Percentiles rank a stretch among this genome's conserved stretches.
phyloP scores from a whole-genome alignment of 2,797 vertebrate genomes.

The Podargus strigoides region DNA sequence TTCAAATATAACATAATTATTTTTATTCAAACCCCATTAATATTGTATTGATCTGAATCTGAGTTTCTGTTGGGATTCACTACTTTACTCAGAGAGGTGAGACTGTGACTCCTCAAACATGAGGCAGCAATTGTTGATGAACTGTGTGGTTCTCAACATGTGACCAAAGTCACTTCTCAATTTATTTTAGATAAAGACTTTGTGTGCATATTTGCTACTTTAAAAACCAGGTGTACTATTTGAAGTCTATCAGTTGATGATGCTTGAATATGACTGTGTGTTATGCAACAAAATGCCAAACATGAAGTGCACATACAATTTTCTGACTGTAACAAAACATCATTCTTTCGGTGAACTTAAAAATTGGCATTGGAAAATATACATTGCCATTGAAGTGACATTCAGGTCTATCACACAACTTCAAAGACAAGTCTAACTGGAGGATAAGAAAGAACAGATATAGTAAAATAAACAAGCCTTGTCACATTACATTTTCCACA shows the following conservation, averaged over 20 bases:
- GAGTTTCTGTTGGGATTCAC: neutral
- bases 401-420: neutral
- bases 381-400: neutral
- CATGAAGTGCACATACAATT: neutral
- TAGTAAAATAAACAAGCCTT: constrained; percentile 1
- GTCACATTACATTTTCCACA: constrained; percentile 10
- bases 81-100: neutral
- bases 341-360: neutral
- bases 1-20: too few species aligned
- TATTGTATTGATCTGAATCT: neutral
- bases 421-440: constrained; percentile 2
- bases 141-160: neutral
- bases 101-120: neutral
- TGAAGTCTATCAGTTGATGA: neutral
- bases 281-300: neutral
- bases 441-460: neutral
- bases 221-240: neutral
- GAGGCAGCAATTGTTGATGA: neutral
- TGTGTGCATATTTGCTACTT: neutral
- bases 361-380: neutral
- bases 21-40: neutral
- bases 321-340: neutral
- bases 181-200: neutral
- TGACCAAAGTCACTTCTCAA: neutral
- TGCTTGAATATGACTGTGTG: neutral